Base-by-base conservation (phyloP, 2,113 vertebrate species). In the Odobenus rosmarus region DNA sequence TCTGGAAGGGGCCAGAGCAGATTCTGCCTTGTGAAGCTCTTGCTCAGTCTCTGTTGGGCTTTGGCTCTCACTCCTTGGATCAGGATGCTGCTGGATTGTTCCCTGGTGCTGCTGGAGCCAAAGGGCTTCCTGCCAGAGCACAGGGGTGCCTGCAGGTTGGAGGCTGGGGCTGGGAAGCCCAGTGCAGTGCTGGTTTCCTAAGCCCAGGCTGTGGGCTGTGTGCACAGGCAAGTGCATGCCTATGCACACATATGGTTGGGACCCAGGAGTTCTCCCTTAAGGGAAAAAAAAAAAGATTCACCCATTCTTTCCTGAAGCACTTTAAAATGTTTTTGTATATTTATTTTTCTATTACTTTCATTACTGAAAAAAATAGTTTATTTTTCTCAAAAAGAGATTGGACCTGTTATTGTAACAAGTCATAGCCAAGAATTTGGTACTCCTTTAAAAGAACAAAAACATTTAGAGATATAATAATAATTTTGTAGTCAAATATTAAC, bases 1-100 rank as follows among this genome's bases (percentile, higher is more conserved):
- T 98, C 95, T 93, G 96, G 49, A 33, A 26, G 12, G 12, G 19
- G 24, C 33, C 33, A 5, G 46, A 93, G 57, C n/a, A 2, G 36
- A 24, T 42, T 51, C 21, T 89, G 59, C 33, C 55, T 16, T 4
- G 5, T 7, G 21, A 98, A 97, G 94, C 77, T 96, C 88, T 95
- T 97, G 90, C 91, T 96, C 96, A 97, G 80, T 97, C 96, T 97
- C 95, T 18, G 39, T 96, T 89, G 93, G 55, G 96, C 95, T 36
- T 96, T 98, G 97, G 97, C 97, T 97, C 93, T 76, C 0, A 46
- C 93, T 97, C 42, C 93, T 97, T 95, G 92, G 98, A 97, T 97
- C 93, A 98, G 97, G 94, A 97, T 97, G 95, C 98, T 98, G 96
- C 96, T 98, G 98, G 98, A 97, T 93, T 97, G 94, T 93, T 83